Evolutionary conservation across 1,140 invertebrate genomes (phyloP), one percentile per base, ranked within the genome.

Genomic region (Drosophila willistoni): DNA sequence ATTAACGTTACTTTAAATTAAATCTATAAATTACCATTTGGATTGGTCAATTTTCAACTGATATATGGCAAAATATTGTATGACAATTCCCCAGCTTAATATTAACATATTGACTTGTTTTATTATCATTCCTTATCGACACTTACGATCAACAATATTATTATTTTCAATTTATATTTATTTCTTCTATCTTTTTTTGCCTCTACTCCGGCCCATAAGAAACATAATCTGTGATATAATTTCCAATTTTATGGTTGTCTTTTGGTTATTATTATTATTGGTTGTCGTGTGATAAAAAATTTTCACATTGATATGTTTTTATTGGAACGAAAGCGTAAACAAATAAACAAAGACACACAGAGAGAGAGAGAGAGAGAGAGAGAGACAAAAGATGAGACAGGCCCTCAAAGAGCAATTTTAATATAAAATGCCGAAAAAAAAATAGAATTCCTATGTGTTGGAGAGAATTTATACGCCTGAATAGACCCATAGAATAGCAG

Each of bases 211-310:
- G 54, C 63, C 69, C 51, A 85, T 77, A 73, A 64, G 84, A 82
- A 83, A 89, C 68, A 87, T 87, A 87, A 89, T 87, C 84, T 89
- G 77, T 29, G 70, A 81, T 80, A 89, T 87, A 89, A 87, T 84
- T 89, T 84, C 70, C 68, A 83, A 51, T 77, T 87, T 87, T 89
- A 87, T 89, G 73, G 72, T 54, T 57, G 68, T 74, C 65, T 74
- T 51, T 51, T 47, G 14, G 75, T 70, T 29, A 34, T 59, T 64
- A 47, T 47, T 63, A 44, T 51, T 74, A 70, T 71, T 71, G 63
- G 67, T 70, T 65, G 54, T 65, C 59, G 54, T 63, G 71, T 56
- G 42, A 86, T 73, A 86, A 73, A 62, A 86, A 86, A 79, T 83
- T 66, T 73, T 77, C 72, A 86, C 83, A 87, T 87, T 83, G 68